Percentiles rank a stretch among this genome's conserved stretches.
phyloP scores from a whole-genome alignment of 2,113 vertebrate genomes.

The Carassius auratus region DNA sequence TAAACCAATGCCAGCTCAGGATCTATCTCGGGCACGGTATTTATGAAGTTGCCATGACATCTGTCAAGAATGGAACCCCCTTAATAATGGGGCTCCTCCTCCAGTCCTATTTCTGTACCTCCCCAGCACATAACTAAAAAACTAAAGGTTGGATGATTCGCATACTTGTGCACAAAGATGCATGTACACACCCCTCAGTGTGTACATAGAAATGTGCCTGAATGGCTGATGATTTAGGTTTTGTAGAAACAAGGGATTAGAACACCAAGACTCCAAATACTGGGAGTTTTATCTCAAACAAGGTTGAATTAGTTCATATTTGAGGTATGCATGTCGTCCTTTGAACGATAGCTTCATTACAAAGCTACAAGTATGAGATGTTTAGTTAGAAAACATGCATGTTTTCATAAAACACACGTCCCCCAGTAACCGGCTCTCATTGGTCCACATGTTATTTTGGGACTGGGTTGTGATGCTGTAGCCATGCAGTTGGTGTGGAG shows the following conservation, averaged over 20 bases:
- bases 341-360: not conserved
- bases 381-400: conserved; percentile 31
- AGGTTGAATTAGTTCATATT: not conserved
- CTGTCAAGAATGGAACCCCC: conserved; percentile 56
- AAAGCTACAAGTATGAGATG: not conserved
- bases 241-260: not conserved
- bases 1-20: conserved; percentile 51
- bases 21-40: conserved; percentile 55
- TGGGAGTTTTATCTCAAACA: not conserved
- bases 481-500: conserved; percentile 71
- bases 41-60: conserved; percentile 59
- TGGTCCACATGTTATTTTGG: conserved; percentile 74
- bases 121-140: conserved; percentile 21
- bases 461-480: conserved; percentile 64
- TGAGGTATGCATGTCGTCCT: not conserved
- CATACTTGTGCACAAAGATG: conserved; percentile 15
- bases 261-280: not conserved
- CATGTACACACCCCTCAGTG: conserved; percentile 36
- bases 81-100: conserved; percentile 36
- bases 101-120: conserved; percentile 4
- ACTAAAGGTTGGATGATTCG: conserved; percentile 10
- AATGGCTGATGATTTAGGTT: not conserved
- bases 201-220: not conserved
- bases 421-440: conserved; percentile 51
- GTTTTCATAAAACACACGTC: conserved; percentile 21